Conservation (phyloP, 2,113 vertebrate species). For the Tringa solitaria region DNA sequence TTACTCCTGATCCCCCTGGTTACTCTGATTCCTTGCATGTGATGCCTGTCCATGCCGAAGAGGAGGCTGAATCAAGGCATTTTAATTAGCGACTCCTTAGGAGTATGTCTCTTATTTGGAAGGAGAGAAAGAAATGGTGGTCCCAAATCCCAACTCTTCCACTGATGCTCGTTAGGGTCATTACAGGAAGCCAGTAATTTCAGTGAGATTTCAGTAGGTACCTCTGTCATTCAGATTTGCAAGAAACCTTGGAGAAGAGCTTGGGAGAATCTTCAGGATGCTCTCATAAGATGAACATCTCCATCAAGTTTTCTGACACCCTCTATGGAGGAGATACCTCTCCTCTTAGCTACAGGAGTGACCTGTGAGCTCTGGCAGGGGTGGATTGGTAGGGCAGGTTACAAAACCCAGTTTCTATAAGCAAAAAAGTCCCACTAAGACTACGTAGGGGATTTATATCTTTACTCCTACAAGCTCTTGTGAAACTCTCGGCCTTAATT, state of each 20-base stretch:
- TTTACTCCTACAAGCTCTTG: not conserved
- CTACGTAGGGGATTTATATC: not conserved
- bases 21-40: not conserved
- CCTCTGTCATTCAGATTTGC: not conserved
- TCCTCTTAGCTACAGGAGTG: not conserved
- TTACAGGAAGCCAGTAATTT: not conserved
- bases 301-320: not conserved
- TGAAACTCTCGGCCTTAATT: not conserved
- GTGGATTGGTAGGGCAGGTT: not conserved
- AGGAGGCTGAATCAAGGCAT: not conserved
- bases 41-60: rapidly evolving
- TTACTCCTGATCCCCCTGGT: not conserved
- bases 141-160: not conserved
- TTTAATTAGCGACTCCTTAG: not conserved
- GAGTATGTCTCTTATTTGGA: not conserved
- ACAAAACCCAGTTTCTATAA: not conserved
- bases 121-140: not conserved
- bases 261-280: not conserved
- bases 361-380: not conserved
- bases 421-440: not conserved
- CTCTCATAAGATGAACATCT: not conserved
- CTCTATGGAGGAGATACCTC: too few relatives aligned
- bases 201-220: not conserved
- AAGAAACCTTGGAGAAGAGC: not conserved
- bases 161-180: rapidly evolving